Evolutionary conservation across 2,113 vertebrate genomes (phyloP).

Genomic region (Notothenia rossii): DNA sequence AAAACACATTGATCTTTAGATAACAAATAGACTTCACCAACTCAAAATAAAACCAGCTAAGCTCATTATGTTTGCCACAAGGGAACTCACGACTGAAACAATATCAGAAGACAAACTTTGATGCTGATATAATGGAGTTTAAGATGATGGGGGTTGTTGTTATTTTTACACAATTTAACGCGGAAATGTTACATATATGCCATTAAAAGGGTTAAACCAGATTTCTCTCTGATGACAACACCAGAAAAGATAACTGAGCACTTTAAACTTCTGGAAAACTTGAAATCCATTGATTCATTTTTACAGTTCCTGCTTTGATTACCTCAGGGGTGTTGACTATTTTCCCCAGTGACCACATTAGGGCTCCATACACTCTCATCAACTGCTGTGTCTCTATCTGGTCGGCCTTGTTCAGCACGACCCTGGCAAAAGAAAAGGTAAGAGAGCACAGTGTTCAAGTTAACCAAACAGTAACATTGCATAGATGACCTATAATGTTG

Average conservation of each 20-base stretch:
- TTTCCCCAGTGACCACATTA: conserved; percentile 99
- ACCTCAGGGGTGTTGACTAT: conserved; percentile 97
- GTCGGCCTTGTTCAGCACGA: conserved; percentile 98
- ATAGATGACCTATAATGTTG: background rate
- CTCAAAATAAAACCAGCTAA: too few relatives aligned
- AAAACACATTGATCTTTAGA: too few relatives aligned
- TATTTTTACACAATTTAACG: too few relatives aligned
- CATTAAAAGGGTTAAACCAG: too few relatives aligned
- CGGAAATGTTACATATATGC: too few relatives aligned
- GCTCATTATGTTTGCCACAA: too few relatives aligned
- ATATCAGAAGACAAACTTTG: too few relatives aligned
- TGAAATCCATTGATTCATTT: background rate
- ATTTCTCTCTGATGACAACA: background rate
- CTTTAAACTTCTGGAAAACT: background rate
- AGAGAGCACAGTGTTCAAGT: background rate
- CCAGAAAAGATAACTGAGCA: background rate
- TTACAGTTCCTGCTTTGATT: background rate
- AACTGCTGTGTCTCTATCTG: conserved; percentile 99
- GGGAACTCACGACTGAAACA: too few relatives aligned
- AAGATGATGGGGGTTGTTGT: too few relatives aligned
- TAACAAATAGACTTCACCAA: too few relatives aligned
- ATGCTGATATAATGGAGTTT: too few relatives aligned
- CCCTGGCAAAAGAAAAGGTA: conserved; percentile 70
- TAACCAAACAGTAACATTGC: background rate
- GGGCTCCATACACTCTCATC: conserved; percentile 97